phyloP scores from a whole-genome alignment of 2,888 invertebrate species.

The Agrilus cyanescens region DNA sequence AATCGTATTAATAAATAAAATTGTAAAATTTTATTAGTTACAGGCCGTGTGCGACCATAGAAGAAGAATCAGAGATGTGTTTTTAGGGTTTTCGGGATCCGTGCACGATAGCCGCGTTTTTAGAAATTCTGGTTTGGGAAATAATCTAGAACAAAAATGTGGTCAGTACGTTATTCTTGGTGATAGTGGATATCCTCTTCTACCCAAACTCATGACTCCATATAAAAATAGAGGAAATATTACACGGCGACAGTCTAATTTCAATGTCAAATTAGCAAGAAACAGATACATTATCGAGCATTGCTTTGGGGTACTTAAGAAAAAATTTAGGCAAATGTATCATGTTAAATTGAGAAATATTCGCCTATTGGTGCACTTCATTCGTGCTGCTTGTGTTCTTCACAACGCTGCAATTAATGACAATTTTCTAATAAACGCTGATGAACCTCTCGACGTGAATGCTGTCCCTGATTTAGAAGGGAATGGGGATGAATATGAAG shows the following conservation, averaged over 20 bases:
- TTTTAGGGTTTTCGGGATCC: no score
- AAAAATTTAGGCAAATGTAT: constrained; percentile 9
- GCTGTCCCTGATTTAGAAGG: no score
- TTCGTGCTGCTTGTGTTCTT: constrained; percentile 8
- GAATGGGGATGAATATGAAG: no score
- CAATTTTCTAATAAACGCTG: no score
- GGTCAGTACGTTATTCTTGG: constrained; percentile 7
- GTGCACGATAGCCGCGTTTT: no score
- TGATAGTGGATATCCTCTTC: constrained; percentile 11
- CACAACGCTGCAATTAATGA: constrained; percentile 3
- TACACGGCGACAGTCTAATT: constrained; percentile 5
- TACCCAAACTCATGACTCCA: constrained; percentile 9
- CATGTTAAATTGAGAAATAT: constrained; percentile 10
- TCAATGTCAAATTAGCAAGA: constrained; percentile 8
- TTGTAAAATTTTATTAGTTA: no score
- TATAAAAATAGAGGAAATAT: constrained; percentile 10
- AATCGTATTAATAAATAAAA: no score
- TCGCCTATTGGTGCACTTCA: constrained; percentile 6
- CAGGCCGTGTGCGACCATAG: no score
- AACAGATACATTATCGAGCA: constrained; percentile 9
- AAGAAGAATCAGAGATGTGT: no score
- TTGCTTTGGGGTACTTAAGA: constrained; percentile 10
- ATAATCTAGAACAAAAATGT: no score
- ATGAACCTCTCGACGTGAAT: no score
- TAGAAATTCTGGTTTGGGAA: no score